Base-by-base conservation (phyloP, 2,888 invertebrate genomes). In the Xanthia togata region DNA sequence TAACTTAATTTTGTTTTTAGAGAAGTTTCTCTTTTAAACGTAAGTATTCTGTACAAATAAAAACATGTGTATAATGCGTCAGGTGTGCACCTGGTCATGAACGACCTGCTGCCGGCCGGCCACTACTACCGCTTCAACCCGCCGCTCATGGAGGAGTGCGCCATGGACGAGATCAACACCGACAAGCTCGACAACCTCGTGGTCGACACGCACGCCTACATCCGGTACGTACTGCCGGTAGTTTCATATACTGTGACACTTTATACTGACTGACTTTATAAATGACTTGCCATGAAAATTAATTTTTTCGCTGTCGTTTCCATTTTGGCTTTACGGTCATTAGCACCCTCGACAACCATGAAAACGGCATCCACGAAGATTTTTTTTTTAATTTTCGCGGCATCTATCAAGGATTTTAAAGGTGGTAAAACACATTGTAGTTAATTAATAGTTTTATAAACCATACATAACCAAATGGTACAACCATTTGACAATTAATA, bases 81-180 rank as follows among this genome's bases (percentile, higher is more conserved):
- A 68, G 98, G 97, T 87, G 98, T 98, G 9, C 98, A 98, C 91
- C 97, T 97, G 69, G 97, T 98, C 89, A 91, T 98, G 84, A 97
- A 97, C 90, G 98, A 98, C 93, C 94, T 98, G 70, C 94, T 98
- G 1, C 98, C 98, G 0, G 97, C 97, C 0, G 97, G 97, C 60
- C 97, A 97, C 55, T 99, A 99, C 94, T 99, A 97, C 93, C 97
- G 99, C 9, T 98, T 99, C 93, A 99, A 99, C 95, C 99, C 99
- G 0, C 98, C 98, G 88, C 95, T 99, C 76, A 98, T 98, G 76
- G 98, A 98, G 91, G 97, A 98, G 92, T 97, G 98, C 75, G 97
- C 97, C 23, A 98, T 99, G 97, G 98, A 98, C 89, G 99, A 99
- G 94, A 98, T 98, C 57, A 95, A 98, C 83, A 97, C 98, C 0